A percentile compares a stretch with the other conserved stretches of the same genome.
Conservation (phyloP, 2,888 invertebrate genomes). For the Ypsolopha sequella region DNA sequence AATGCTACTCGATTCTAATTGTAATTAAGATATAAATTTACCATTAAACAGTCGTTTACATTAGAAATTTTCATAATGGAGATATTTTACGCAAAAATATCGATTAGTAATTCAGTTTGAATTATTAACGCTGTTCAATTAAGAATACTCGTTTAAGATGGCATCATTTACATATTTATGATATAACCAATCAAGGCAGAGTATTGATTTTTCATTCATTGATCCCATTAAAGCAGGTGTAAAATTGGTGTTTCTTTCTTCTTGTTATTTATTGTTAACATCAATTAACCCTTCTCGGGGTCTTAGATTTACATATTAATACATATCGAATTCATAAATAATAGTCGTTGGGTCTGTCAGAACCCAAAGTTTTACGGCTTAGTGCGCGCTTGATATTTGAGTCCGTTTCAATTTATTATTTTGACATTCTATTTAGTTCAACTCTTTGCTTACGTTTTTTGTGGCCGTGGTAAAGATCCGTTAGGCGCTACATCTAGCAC, state of each 20-base stretch:
- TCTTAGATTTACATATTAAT: constrained; percentile 45
- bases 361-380: constrained; percentile 18
- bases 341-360: constrained; percentile 23
- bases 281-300: constrained; percentile 48
- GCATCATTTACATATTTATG: constrained; percentile 14
- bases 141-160: constrained; percentile 30
- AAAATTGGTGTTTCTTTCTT: constrained; percentile 31
- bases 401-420: constrained; percentile 41
- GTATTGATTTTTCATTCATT: constrained; percentile 32
- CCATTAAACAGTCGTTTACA: neutral
- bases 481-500: no score
- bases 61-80: constrained; percentile 1
- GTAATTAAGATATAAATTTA: constrained; percentile 1
- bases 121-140: constrained; percentile 30
- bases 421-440: constrained; percentile 22
- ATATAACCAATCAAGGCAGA: constrained; percentile 21
- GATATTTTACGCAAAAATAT: constrained; percentile 1
- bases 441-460: neutral
- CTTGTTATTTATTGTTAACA: constrained; percentile 50
- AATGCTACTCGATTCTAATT: neutral
- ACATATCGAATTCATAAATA: constrained; percentile 43
- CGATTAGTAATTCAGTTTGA: constrained; percentile 13
- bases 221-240: constrained; percentile 34
- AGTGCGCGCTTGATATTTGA: constrained; percentile 29
- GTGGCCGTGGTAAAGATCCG: no score